Evolutionary conservation across 2,797 vertebrate genomes (phyloP).

Genomic region (Sebastes minor): DNA sequence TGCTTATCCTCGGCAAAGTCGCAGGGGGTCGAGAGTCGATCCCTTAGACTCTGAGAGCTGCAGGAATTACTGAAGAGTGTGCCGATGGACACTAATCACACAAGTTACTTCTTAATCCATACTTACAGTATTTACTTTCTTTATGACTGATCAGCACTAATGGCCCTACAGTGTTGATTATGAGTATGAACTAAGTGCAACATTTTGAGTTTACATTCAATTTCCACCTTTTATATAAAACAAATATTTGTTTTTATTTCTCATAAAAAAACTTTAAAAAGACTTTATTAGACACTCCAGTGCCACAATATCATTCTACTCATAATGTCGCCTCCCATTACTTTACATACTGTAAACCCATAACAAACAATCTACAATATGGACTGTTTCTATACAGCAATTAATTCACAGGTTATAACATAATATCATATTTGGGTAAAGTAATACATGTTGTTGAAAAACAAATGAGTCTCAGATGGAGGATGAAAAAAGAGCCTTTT

Average conservation of each 20-base stretch:
- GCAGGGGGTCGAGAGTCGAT: background rate
- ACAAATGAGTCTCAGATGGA: background rate
- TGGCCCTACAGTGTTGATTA: background rate
- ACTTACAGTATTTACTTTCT: background rate
- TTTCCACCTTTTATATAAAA: background rate
- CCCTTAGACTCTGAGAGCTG: background rate
- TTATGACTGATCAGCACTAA: background rate
- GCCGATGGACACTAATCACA: background rate
- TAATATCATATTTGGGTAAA: background rate
- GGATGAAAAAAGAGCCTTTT: background rate
- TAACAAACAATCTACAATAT: background rate
- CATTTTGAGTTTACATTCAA: background rate
- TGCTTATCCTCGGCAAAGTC: conserved; percentile 26
- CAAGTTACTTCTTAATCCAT: background rate
- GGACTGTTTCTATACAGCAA: background rate
- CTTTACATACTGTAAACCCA: background rate
- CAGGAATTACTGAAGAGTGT: background rate
- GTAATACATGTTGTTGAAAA: background rate
- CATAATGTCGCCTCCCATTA: background rate
- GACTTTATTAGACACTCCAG: background rate
- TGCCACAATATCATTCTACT: background rate
- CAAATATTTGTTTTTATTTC: background rate
- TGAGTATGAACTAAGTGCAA: background rate
- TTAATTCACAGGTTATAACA: background rate
- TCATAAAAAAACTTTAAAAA: background rate